Percentiles rank a stretch among this genome's conserved stretches.
phyloP scores from a whole-genome alignment of 2,888 invertebrate species.

The Catotricha subobsoleta region DNA sequence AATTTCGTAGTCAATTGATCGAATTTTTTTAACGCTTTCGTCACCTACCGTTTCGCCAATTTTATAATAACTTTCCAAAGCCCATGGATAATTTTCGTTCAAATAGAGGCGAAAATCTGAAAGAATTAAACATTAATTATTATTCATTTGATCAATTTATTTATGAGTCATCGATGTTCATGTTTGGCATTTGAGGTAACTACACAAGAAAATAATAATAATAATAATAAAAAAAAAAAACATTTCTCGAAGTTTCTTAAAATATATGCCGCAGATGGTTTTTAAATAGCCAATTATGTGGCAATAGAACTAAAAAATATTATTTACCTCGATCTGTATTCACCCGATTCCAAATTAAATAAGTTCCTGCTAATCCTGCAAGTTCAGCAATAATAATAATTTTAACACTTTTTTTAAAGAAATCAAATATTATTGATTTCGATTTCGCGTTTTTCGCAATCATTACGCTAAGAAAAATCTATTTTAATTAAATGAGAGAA shows the following conservation, averaged over 20 bases:
- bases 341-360: conserved; percentile 46
- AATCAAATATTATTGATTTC: conserved; percentile 33
- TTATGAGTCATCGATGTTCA: not conserved
- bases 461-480: conserved; percentile 34
- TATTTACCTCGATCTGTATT: conserved; percentile 51
- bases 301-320: not conserved
- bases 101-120: conserved; percentile 53
- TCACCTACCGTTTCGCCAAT: conserved; percentile 43
- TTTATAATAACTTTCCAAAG: conserved; percentile 50
- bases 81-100: conserved; percentile 42
- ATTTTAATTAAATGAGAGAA: no score
- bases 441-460: no score
- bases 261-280: no score
- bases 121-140: conserved; percentile 16
- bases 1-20: not conserved
- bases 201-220: no score
- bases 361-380: conserved; percentile 38
- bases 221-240: no score
- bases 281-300: no score
- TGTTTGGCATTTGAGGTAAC: no score
- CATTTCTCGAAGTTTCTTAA: no score
- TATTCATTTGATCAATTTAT: not conserved
- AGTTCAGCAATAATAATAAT: conserved; percentile 40
- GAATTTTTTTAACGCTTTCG: conserved; percentile 37
- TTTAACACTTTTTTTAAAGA: conserved; percentile 36